Evolutionary conservation across 2,888 invertebrate species (phyloP), one percentile per base, ranked within the genome.

Genomic region (Ommatoiulus sabulosus): DNA sequence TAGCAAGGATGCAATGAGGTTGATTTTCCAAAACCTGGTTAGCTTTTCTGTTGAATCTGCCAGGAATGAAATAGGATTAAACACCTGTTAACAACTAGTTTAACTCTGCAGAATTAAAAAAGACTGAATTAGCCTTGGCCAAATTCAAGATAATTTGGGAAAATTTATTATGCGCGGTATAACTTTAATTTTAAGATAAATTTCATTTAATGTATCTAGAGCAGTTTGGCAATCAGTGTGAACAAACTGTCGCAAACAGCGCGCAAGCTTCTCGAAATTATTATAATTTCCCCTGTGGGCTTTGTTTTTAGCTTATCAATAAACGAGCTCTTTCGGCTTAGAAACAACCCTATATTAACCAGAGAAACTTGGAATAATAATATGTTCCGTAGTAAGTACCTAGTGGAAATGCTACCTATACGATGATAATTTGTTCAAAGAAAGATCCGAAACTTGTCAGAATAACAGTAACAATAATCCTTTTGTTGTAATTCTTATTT

Each of bases 191-290:
- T 24, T 2, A 63, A 63, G 63, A n/a, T 5, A 24, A 72, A 72
- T 72, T 63, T 63, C n/a, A 24, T 72, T 72, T 72, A 72, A n/a
- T n/a, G n/a, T n/a, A n/a, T n/a, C 72, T 72, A 17, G 72, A 72
- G 72, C 72, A 72, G 8, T 72, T 72, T 72, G 72, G 72, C 72
- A 72, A 72, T 72, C 72, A 0, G 72, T 8, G 72, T 4, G 7
- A 72, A 72, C 72, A 72, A 72, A 72, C 10, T 72, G 24, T 24
- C 8, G 24, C 72, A 63, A 63, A 63, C 57, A n/a, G 17, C 17
- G n/a, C n/a, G n/a, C 57, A 63, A n/a, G 57, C n/a, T 63, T 5
- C n/a, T 17, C 3, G n/a, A n/a, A 63, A 63, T 63, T n/a, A 63
- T 63, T n/a, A 63, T 63, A 63, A 63, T 63, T 63, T 63, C 5